Evolutionary conservation across 2,797 vertebrate species (phyloP).

Genomic region (Coluber constrictor): DNA sequence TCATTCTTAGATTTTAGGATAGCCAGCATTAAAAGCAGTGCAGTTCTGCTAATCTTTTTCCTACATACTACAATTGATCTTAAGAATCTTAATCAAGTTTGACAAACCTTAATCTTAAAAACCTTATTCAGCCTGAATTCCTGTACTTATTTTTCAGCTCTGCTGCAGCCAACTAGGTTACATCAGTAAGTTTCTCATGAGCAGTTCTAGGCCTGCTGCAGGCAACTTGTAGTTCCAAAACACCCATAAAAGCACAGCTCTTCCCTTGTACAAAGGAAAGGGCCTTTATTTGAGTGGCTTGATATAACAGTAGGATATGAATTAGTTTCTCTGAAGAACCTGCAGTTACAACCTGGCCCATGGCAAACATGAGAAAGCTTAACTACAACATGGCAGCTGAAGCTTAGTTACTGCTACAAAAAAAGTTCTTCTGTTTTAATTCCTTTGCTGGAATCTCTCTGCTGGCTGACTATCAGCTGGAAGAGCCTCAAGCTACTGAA

Average conservation of each 20-base stretch:
- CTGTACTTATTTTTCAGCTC: neutral
- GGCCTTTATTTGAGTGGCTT: slow-evolving; percentile 31
- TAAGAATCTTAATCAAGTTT: too few relatives aligned
- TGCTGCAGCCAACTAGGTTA: neutral
- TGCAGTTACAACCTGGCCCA: slow-evolving; percentile 6
- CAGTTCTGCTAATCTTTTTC: neutral
- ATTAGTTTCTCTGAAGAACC: slow-evolving; percentile 28
- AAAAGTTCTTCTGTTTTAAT: neutral
- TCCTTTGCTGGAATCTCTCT: neutral
- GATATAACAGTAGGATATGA: neutral
- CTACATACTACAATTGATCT: neutral
- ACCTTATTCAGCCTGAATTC: neutral
- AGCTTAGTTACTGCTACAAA: neutral
- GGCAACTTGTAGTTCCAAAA: slow-evolving; percentile 42
- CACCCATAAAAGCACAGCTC: neutral
- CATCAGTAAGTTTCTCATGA: slow-evolving; percentile 37
- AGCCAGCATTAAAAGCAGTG: neutral
- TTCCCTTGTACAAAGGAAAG: slow-evolving; percentile 26
- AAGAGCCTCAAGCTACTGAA: neutral
- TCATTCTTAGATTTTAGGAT: neutral
- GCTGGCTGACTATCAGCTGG: neutral
- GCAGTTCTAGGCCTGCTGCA: slow-evolving; percentile 32
- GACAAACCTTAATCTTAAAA: neutral
- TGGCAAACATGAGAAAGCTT: neutral
- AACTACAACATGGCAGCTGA: neutral